phyloP scores from a whole-genome alignment of 2,113 vertebrate species.

The Pandion haliaetus region DNA sequence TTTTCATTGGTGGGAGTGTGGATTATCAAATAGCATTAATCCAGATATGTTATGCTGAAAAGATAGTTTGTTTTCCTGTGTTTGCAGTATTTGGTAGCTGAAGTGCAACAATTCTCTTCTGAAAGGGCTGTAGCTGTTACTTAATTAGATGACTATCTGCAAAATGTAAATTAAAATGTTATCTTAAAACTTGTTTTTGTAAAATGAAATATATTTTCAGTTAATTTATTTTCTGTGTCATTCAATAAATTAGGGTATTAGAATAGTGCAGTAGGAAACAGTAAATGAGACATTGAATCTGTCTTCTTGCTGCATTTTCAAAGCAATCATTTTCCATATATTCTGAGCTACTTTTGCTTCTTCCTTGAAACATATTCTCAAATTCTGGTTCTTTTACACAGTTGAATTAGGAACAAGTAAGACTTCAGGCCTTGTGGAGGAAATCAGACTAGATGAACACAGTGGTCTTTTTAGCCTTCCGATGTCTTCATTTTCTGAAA shows the following conservation, averaged over 20 bases:
- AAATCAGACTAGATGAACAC: neutral
- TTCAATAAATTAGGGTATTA: neutral
- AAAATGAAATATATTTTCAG: neutral
- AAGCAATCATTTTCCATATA: neutral
- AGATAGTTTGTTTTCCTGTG: neutral
- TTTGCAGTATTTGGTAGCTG: neutral
- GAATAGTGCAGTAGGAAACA: neutral
- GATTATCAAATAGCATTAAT: neutral
- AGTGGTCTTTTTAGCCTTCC: neutral
- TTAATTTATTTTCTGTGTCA: neutral
- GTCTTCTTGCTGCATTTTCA: neutral
- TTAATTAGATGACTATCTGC: neutral
- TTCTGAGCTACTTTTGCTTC: neutral
- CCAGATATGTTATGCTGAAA: neutral
- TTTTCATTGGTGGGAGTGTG: neutral
- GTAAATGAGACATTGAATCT: neutral
- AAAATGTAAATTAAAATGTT: neutral
- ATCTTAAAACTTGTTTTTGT: neutral
- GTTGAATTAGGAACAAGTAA: neutral
- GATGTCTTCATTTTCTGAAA: neutral
- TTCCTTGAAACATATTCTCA: neutral
- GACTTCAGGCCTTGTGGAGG: neutral
- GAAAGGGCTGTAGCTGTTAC: neutral
- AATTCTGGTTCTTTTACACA: neutral
- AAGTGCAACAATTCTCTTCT: neutral